Base-by-base conservation (phyloP, 2,113 vertebrate genomes). In the Pheucticus melanocephalus region DNA sequence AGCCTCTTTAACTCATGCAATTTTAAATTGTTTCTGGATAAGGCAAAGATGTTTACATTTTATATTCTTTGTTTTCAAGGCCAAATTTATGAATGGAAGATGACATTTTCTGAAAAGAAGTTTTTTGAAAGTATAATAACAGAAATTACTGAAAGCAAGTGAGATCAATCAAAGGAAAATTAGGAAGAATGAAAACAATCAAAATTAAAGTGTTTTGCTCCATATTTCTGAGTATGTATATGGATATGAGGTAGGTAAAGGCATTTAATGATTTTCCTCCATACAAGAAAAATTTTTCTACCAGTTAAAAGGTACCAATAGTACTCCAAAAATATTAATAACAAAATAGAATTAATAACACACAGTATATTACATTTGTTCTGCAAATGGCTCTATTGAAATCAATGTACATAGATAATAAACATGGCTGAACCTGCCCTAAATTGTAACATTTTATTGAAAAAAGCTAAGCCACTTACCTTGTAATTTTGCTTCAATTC, bases 401-500 rank as follows among this genome's bases (percentile, higher is more conserved):
- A 86, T 75, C 19, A 83, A 63, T 27, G 6, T 21, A 82, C 15
- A 45, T 28, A 25, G 2, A 42, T 16, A 79, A 92, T 28, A 86
- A 69, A 70, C 4, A n/a, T 21, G 28, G 18, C 19, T 42, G 15
- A 92, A 65, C 11, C 7, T 77, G 33, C 10, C 31, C 28, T 25
- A 90, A 66, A 77, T 72, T 24, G 25, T 61, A 84, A 48, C 21
- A 76, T 69, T 82, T 59, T 80, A 94, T 71, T 64, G 25, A 72
- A 61, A 84, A 80, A 96, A 39, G 8, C 14, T 57, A 35, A 84
- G 48, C 5, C 73, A 71, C 92, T 93, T 93, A 99, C 99, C 99
- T 99, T 99, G 99, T 76, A 99, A 96, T 97, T 99, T 99, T 92
- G 97, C 98, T 98, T 99, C 99, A 92, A 99, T 99, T 96, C 99